Conservation (phyloP, 2,888 invertebrate species). For the Diploptera punctata region DNA sequence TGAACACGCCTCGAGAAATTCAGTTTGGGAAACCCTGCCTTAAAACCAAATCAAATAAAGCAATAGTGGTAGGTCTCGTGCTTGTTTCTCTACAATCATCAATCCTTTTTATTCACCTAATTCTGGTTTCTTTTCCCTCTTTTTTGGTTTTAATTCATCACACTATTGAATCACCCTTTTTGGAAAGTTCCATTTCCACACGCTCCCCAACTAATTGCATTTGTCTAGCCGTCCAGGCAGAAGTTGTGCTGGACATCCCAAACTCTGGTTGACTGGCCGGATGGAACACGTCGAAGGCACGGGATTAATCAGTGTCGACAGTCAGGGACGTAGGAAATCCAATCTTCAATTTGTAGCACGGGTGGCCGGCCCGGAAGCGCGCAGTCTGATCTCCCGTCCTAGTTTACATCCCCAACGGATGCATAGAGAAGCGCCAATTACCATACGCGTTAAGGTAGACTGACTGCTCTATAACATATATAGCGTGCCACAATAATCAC, state of each 20-base stretch:
- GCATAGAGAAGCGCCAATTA: constrained; percentile 23
- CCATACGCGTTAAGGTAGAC: constrained; percentile 15
- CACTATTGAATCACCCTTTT: not conserved
- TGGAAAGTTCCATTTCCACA: constrained; percentile 13
- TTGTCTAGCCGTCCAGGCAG: constrained; percentile 18
- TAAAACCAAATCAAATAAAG: too few relatives aligned
- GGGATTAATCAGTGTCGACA: constrained; percentile 24
- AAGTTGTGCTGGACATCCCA: constrained; percentile 19
- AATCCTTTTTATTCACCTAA: not conserved
- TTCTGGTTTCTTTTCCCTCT: not conserved
- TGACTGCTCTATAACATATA: too few relatives aligned
- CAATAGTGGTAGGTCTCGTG: too few relatives aligned
- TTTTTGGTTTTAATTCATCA: not conserved
- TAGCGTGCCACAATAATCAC: too few relatives aligned
- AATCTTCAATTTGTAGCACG: constrained; percentile 30
- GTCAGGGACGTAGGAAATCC: constrained; percentile 21
- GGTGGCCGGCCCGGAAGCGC: not conserved
- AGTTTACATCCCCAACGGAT: constrained; percentile 23
- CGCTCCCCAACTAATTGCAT: constrained; percentile 19
- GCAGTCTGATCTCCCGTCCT: not conserved
- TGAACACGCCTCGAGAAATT: too few relatives aligned
- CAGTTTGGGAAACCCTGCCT: too few relatives aligned
- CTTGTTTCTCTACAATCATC: not conserved
- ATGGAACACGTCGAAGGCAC: constrained; percentile 4
- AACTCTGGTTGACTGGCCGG: too few relatives aligned